Base-by-base conservation (phyloP, 2,113 vertebrate genomes). In the Gymnorhina tibicen region DNA sequence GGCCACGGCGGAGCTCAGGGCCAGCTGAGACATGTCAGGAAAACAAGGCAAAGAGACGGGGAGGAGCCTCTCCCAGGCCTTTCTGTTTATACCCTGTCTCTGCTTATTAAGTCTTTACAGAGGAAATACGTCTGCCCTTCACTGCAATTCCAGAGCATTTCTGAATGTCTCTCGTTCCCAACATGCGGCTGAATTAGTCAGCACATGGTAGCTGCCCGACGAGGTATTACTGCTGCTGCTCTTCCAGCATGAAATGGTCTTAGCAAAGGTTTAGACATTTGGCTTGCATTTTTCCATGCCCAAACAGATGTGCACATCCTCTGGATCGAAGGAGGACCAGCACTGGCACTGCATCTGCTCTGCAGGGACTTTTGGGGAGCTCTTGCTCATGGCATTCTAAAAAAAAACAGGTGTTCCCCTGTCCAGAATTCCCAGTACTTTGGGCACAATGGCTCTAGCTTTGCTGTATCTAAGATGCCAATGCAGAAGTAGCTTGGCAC, bases 11-110 rank as follows among this genome's bases (percentile, higher is more conserved):
- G 20, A 68, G 70, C 26, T 49, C 28, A 1, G 79, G 81, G 95
- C 96, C 96, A 97, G 97, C 95, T 96, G 96, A 97, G 85, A 83
- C 95, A 90, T 67, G 96, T 97, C 94, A 91, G 87, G 84, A 96
- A 93, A 97, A 96, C 92, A 79, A 90, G 80, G 76, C 77, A 91
- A 18, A 58, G 80, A 93, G 93, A 87, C 89, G 49, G 89, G 91
- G 89, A 95, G 96, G 93, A 91, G 95, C 67, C 78, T 85, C 10
- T 1, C 35, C 64, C 12, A 9, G 39, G 55, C 64, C 86, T 55
- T 50, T 75, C 95, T 96, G 80, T 96, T 97, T 94, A 93, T 85
- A 52, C 80, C 42, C 79, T n/a, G 52, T 92, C 84, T 90, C 87
- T 91, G 53, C 83, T 89, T 76, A 77, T 41, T 56, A 93, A 87